Base-by-base conservation (phyloP, 2,888 invertebrate genomes). In the Osmoderma eremita region DNA sequence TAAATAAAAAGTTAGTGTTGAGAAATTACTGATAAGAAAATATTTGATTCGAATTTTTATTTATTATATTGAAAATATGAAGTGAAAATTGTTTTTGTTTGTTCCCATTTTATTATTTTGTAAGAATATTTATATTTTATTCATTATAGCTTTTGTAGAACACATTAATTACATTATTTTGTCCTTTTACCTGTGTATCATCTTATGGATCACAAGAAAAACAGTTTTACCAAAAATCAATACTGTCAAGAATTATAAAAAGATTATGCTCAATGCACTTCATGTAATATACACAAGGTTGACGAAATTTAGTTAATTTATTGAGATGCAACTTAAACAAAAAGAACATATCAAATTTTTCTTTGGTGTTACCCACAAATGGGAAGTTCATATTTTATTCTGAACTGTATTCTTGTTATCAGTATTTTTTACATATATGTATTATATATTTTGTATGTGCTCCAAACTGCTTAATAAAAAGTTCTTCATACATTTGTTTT, bases 381-480 rank as follows among this genome's bases (percentile, higher is more conserved):
- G 17, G 20, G 13, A 15, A 42, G 13, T 48, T 10, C 30, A 48
- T 61, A 56, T 39, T 56, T 45, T 45, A 45, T 45, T 48, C 30
- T 45, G 45, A 61, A 36, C 58, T 30, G 58, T 61, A 61, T 61
- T 61, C 42, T 61, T 61, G 58, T 61, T 61, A 61, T 61, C 58
- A 45, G 58, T 61, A 61, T 61, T 61, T 61, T 41, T 45, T 51
- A 18, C 15, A 18, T 22, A 51, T 17, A 42, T 42, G n/a, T 18
- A 53, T 48, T 61, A 61, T 45, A 61, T 61, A 61, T 61, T 61
- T 61, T 61, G 58, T 61, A 61, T 36, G 45, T 18, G 58, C 58
- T 41, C 58, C 15, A 61, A 61, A 61, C 45, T 61, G 58, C 58
- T 61, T 61, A 61, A 61, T 61, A 61, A 61, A 61, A 45, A 42